Conservation (phyloP, 2,888 invertebrate species). For the Volucella inanis region DNA sequence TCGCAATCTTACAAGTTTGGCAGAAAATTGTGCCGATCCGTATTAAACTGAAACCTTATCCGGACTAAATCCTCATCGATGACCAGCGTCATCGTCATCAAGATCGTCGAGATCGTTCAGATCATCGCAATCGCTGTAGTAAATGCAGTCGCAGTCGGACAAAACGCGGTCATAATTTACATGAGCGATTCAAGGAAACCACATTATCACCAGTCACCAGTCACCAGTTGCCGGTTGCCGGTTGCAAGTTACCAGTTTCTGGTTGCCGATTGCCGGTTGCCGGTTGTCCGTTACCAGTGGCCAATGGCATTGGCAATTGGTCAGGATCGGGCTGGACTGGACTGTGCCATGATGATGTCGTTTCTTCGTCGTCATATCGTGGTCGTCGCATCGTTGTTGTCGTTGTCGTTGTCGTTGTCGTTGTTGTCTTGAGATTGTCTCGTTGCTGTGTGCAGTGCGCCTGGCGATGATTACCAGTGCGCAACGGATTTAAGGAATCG, state of each 20-base stretch:
- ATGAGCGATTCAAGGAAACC: constrained; percentile 72
- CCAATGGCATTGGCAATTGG: constrained; percentile 62
- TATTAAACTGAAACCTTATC: constrained; percentile 48
- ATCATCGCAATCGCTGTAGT: constrained; percentile 11
- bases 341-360: constrained; percentile 71
- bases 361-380: constrained; percentile 49
- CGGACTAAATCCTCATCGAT: constrained; percentile 18
- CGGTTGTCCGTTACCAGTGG: constrained; percentile 8
- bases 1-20: constrained; percentile 69
- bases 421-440: not conserved
- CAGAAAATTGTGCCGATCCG: constrained; percentile 20
- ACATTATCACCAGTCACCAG: constrained; percentile 68
- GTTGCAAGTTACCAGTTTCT: not conserved
- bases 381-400: constrained; percentile 16
- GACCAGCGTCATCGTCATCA: constrained; percentile 19
- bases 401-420: constrained; percentile 20
- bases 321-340: constrained; percentile 40
- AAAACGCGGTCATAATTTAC: constrained; percentile 74
- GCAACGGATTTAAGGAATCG: constrained; percentile 73
- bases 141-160: constrained; percentile 68
- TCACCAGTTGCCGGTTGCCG: constrained; percentile 35
- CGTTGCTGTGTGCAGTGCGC: constrained; percentile 13
- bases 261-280: not conserved
- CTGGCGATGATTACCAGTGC: constrained; percentile 71
- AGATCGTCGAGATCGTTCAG: not conserved